phyloP scores from a whole-genome alignment of 1,140 invertebrate species.

The Lepidurus apus region DNA sequence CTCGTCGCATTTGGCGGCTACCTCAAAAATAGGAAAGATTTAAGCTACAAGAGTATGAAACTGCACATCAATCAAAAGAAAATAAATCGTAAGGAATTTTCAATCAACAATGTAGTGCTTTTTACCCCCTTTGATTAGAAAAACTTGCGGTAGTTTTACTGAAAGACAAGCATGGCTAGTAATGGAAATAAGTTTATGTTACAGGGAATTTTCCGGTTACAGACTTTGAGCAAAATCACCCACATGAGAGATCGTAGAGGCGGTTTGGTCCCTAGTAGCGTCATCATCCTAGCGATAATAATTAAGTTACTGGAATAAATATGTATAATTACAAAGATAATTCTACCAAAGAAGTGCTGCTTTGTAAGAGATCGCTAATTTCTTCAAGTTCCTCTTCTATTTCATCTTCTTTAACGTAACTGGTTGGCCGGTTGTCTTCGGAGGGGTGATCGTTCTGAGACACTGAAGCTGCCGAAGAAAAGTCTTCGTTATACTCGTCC shows the following conservation, averaged over 20 bases:
- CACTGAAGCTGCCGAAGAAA: not conserved
- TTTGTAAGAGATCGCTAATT: not conserved
- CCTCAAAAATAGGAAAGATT: no score
- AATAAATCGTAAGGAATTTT: no score
- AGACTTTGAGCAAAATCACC: conserved; percentile 10
- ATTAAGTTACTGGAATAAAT: not conserved
- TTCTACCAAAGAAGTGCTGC: not conserved
- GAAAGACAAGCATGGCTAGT: no score
- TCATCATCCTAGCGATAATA: not conserved
- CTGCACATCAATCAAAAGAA: no score
- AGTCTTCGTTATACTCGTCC: conserved; percentile 15
- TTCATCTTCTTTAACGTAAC: not conserved
- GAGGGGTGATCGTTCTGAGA: not conserved
- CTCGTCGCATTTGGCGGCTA: no score
- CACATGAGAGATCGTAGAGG: not conserved
- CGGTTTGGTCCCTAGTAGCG: not conserved
- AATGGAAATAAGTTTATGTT: not conserved
- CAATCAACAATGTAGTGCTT: no score
- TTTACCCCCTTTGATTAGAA: no score
- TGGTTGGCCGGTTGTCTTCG: not conserved
- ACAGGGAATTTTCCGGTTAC: not conserved
- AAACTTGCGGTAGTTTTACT: no score
- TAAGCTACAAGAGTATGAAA: no score
- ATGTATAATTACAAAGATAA: not conserved
- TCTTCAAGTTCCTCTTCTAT: not conserved